phyloP scores from a whole-genome alignment of 1,140 invertebrate genomes.

The Orius laevigatus region DNA sequence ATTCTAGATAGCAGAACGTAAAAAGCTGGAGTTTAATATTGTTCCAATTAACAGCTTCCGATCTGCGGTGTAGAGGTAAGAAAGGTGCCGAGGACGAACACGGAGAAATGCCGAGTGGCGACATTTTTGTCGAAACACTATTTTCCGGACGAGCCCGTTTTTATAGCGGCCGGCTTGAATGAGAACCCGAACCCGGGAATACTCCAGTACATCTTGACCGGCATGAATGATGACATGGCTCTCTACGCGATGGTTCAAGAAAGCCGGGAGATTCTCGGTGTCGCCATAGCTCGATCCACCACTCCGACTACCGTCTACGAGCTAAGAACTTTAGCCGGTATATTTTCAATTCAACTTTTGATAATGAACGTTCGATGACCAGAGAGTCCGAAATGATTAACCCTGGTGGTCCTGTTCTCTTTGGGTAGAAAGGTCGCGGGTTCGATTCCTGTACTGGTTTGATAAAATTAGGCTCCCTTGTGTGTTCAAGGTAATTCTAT shows the following conservation, averaged over 20 bases:
- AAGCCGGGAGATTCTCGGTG: constrained; percentile 7
- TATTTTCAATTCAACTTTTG: not conserved
- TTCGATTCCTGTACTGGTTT: too few relatives aligned
- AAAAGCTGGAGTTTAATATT: too few relatives aligned
- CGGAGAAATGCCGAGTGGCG: constrained; percentile 8
- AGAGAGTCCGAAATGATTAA: not conserved
- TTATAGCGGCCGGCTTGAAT: constrained; percentile 5
- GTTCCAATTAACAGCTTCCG: too few relatives aligned
- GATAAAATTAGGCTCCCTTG: not conserved
- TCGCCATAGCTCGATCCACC: constrained; percentile 1
- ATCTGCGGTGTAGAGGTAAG: constrained; percentile 2
- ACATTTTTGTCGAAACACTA: constrained; percentile 1
- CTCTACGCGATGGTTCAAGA: constrained; percentile 6
- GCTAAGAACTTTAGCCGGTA: constrained; percentile 6
- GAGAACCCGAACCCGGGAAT: constrained; percentile 4
- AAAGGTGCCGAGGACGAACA: not conserved
- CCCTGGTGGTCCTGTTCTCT: too few relatives aligned
- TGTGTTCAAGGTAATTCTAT: not conserved
- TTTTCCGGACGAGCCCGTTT: constrained; percentile 6
- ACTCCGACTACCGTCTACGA: constrained; percentile 2
- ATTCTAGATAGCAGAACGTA: too few relatives aligned
- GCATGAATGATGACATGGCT: constrained; percentile 3
- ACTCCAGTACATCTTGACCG: constrained; percentile 3
- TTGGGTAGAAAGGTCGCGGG: too few relatives aligned
- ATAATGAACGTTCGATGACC: not conserved